Percentiles rank a stretch among this genome's conserved stretches.
Evolutionary conservation across 2,113 vertebrate species (phyloP).

Genomic region (Protobothrops flavoviridis): DNA sequence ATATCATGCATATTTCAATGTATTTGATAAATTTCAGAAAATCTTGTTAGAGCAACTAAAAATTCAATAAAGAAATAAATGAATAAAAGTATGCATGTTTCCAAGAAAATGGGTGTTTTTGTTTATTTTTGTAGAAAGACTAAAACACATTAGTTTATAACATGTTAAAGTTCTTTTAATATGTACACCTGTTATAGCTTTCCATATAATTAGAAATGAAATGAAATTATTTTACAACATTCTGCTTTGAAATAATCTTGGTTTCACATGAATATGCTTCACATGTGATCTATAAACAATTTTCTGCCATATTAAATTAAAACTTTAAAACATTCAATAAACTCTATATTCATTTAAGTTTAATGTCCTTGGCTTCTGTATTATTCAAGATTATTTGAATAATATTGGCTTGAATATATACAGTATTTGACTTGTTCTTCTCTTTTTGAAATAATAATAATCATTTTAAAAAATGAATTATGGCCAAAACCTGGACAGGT

Average conservation of each 20-base stretch:
- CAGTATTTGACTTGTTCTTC: neutral
- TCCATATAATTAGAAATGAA: neutral
- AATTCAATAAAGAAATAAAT: too few species aligned
- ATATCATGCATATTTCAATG: too few species aligned
- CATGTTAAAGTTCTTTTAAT: too few species aligned
- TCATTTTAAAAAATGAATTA: too few species aligned
- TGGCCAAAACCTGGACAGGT: neutral
- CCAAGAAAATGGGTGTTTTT: neutral
- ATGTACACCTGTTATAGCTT: too few species aligned
- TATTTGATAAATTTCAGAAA: too few species aligned
- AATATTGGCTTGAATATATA: neutral
- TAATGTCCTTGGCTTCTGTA: neutral
- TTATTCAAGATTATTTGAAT: neutral
- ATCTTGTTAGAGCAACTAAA: neutral
- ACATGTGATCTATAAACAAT: neutral
- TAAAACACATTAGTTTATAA: too few species aligned
- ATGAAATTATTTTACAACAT: neutral
- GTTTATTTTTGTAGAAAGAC: neutral
- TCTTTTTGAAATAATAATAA: too few species aligned
- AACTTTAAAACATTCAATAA: neutral
- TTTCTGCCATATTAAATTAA: slow-evolving; percentile 28
- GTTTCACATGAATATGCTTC: neutral
- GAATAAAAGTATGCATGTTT: neutral
- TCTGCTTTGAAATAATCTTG: neutral
- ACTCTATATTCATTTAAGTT: neutral